Percentiles rank a stretch among this genome's conserved stretches.
phyloP scores from a whole-genome alignment of 2,797 vertebrate species.

The Gallirallus australis region DNA sequence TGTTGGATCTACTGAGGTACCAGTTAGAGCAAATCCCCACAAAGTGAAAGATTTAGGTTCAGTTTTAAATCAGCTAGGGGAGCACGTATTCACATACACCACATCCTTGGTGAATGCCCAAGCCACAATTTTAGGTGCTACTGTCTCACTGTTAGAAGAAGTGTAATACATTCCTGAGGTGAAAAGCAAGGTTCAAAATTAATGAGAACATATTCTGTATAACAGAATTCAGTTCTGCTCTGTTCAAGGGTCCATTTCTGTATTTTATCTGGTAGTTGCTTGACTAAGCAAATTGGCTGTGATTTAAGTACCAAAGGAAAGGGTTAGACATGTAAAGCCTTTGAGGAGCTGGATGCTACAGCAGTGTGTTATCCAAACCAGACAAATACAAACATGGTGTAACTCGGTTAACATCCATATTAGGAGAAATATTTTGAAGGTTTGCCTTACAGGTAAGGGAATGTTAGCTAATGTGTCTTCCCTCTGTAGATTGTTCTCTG shows the following conservation, averaged over 20 bases:
- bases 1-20: background rate
- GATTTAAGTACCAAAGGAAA: background rate
- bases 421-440: background rate
- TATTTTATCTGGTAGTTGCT: background rate
- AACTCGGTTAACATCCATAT: accelerated
- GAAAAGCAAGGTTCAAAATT: background rate
- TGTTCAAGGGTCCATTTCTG: background rate
- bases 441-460: background rate
- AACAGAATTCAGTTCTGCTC: background rate
- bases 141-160: background rate
- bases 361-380: accelerated
- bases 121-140: background rate
- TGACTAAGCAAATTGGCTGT: background rate
- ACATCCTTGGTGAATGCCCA: background rate
- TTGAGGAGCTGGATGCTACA: background rate
- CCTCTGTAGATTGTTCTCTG: background rate
- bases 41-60: background rate
- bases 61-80: background rate
- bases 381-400: background rate
- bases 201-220: background rate
- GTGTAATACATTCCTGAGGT: background rate
- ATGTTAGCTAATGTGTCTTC: background rate
- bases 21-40: background rate
- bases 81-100: background rate
- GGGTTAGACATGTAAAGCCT: background rate